Conservation (phyloP, 2,113 vertebrate species). For the Nothocercus nigrocapillus region DNA sequence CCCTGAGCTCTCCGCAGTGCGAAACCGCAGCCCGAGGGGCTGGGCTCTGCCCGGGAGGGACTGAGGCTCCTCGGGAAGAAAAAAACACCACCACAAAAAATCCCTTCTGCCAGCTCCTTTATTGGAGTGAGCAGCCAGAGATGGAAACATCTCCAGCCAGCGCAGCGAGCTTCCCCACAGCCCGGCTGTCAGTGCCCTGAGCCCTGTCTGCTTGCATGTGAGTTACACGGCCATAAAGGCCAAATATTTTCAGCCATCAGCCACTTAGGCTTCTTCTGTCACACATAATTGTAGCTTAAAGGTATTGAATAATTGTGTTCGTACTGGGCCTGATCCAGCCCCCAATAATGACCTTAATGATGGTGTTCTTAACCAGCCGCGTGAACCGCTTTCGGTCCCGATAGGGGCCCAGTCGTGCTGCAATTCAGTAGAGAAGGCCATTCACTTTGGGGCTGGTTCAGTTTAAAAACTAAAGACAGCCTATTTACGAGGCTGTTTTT, state of each 20-base stretch:
- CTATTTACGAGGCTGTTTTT: conserved; percentile 47
- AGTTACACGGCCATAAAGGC: not conserved
- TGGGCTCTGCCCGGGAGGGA: not conserved
- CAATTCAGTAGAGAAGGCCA: not conserved
- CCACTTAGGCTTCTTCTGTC: conserved; percentile 29
- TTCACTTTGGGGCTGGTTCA: conserved; percentile 38
- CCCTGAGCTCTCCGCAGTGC: not conserved
- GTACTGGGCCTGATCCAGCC: conserved; percentile 25
- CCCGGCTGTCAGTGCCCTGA: not conserved
- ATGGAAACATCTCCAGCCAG: conserved; percentile 44
- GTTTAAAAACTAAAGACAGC: conserved; percentile 15
- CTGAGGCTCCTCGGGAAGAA: not conserved
- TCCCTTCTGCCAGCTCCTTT: conserved; percentile 39
- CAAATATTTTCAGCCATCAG: conserved; percentile 8
- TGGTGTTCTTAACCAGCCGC: conserved; percentile 22
- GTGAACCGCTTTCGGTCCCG: not conserved
- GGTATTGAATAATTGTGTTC: conserved; percentile 29
- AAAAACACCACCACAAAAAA: not conserved
- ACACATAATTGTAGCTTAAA: conserved; percentile 39
- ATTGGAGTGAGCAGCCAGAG: conserved; percentile 4
- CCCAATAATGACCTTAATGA: conserved; percentile 25
- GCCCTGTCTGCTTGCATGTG: not conserved
- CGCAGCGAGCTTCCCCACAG: conserved; percentile 21
- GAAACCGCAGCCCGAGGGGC: conserved; percentile 62
- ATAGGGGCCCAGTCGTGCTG: not conserved